phyloP scores from a whole-genome alignment of 2,888 invertebrate genomes.

The Drosophila prostipennis region DNA sequence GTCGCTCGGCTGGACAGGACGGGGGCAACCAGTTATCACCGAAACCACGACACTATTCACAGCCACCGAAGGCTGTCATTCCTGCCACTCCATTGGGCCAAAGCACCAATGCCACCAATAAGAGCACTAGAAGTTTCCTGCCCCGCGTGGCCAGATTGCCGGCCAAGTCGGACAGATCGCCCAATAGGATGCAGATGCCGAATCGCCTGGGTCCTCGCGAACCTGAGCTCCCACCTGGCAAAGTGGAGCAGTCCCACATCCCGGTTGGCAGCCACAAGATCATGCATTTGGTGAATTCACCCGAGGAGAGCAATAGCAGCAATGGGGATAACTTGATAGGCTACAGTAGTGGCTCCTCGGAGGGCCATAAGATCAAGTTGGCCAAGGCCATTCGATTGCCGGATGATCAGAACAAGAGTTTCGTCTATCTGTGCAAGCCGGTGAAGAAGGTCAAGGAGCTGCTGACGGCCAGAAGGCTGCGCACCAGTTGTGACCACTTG shows the following conservation, averaged over 20 bases:
- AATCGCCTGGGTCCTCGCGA: background rate
- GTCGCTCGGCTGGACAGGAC: slow-evolving; percentile 4
- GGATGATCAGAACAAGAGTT: slow-evolving; percentile 57
- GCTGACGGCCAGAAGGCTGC: slow-evolving; percentile 55
- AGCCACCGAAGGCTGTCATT: background rate
- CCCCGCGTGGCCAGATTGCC: slow-evolving; percentile 53
- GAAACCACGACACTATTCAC: background rate
- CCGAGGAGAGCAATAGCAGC: slow-evolving; percentile 18
- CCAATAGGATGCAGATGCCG: background rate
- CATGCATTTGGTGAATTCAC: slow-evolving; percentile 1
- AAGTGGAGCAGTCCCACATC: background rate
- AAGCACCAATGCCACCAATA: background rate
- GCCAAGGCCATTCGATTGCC: slow-evolving; percentile 35
- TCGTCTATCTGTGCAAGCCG: slow-evolving; percentile 63
- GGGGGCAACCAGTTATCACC: background rate
- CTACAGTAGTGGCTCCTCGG: slow-evolving; percentile 19
- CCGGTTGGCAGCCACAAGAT: background rate
- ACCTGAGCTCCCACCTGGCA: background rate
- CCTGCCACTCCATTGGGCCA: background rate
- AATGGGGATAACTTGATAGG: background rate
- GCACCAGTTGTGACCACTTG: slow-evolving; percentile 47
- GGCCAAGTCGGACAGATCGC: slow-evolving; percentile 6
- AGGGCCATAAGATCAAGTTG: slow-evolving; percentile 32
- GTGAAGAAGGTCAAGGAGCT: slow-evolving; percentile 55
- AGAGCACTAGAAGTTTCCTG: slow-evolving; percentile 27